These are phyloP conservation scores for Oligia latruncula DNA, from an alignment of 2,888 invertebrate species.

Conservation along the genomic window DNA sequence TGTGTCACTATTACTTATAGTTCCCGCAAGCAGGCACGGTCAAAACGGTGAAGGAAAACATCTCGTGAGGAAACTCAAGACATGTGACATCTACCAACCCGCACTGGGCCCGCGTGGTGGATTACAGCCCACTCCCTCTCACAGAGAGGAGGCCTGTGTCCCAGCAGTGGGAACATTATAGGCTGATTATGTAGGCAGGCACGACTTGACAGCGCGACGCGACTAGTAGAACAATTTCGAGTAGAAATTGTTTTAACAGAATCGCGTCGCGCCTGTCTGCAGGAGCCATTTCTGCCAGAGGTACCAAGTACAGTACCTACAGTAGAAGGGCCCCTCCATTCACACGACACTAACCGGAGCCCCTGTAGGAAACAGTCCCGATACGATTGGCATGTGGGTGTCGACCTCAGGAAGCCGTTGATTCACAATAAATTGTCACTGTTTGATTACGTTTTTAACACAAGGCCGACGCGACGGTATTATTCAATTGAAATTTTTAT, in stretches of 20 bases:
- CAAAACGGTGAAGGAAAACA: no score
- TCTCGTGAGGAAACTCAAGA: no score
- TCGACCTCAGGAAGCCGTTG: slow-evolving; percentile 72
- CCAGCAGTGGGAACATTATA: no score
- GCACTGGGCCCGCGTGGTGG: no score
- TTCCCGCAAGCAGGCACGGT: not conserved
- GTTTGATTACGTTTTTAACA: slow-evolving; percentile 73
- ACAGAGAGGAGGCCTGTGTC: no score
- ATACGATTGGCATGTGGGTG: slow-evolving; percentile 71
- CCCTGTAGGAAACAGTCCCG: slow-evolving; percentile 48
- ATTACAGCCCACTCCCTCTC: no score
- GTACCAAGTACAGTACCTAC: not conserved
- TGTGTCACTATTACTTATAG: not conserved
- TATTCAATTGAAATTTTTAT: slow-evolving; percentile 76
- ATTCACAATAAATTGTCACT: slow-evolving; percentile 74
- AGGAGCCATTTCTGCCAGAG: not conserved
- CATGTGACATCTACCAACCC: no score
- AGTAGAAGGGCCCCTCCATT: slow-evolving; percentile 11
- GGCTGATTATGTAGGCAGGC: not conserved
- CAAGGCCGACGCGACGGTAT: slow-evolving; percentile 71
- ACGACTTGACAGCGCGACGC: not conserved
- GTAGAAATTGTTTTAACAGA: not conserved
- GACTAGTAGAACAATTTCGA: not conserved
- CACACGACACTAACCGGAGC: slow-evolving; percentile 19
- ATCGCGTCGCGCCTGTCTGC: not conserved